Conservation (phyloP, 92 coral and sea anemone genomes). For the Palythoa caribaeorum region DNA sequence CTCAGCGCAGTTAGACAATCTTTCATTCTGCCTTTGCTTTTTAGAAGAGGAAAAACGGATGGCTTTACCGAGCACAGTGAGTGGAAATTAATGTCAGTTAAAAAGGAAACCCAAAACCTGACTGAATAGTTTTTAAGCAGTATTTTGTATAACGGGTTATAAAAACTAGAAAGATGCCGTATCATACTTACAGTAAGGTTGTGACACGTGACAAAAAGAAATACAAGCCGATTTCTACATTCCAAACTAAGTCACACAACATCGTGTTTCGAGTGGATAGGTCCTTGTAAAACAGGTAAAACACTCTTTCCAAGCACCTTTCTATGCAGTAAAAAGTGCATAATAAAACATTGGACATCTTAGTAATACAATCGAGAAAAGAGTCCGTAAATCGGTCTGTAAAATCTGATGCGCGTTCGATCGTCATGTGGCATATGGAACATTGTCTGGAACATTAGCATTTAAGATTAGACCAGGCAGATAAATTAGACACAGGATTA, state of each 20-base stretch:
- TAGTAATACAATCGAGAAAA: slow-evolving; percentile 34
- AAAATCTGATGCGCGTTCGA: slow-evolving; percentile 22
- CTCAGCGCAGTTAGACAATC: too few relatives aligned
- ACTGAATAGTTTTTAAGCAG: background rate
- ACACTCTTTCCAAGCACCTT: slow-evolving; percentile 64
- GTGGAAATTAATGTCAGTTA: background rate
- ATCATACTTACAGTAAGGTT: slow-evolving; percentile 72
- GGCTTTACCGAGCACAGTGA: background rate
- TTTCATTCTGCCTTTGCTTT: too few relatives aligned
- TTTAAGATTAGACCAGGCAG: background rate
- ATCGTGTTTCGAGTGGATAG: slow-evolving; percentile 61
- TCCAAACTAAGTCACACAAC: slow-evolving; percentile 90
- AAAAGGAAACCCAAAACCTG: background rate
- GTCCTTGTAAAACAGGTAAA: slow-evolving; percentile 52
- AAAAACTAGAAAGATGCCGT: background rate
- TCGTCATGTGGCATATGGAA: slow-evolving; percentile 23
- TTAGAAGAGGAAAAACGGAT: background rate
- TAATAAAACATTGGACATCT: slow-evolving; percentile 76
- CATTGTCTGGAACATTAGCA: background rate
- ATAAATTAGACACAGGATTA: background rate
- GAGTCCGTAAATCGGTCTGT: slow-evolving; percentile 27
- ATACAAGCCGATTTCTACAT: slow-evolving; percentile 80
- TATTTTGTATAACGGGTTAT: background rate
- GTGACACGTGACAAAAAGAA: slow-evolving; percentile 70
- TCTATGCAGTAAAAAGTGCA: slow-evolving; percentile 78